Base-by-base conservation (phyloP, 2,113 vertebrate species). In the Protomyctophum bolini region DNA sequence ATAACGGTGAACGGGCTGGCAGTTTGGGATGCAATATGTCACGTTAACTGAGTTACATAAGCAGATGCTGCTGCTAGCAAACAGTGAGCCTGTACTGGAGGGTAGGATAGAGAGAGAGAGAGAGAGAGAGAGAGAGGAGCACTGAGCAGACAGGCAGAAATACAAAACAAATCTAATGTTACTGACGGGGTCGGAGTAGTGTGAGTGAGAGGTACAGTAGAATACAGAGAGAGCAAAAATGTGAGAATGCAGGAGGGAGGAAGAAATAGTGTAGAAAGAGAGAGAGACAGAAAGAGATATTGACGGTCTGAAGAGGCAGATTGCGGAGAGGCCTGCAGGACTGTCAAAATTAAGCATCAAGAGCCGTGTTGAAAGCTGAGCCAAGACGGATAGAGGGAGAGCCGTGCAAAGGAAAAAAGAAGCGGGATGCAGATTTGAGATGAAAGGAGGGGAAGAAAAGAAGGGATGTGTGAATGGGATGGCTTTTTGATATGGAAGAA, bases 51-150 rank as follows among this genome's bases (percentile, higher is more conserved):
- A 41, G 33, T 41, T 41, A 41, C 33, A 41, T 41, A 41, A 41
- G 33, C 33, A 41, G 33, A 41, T 41, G 33, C 33, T 41, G 33
- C 33, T 41, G 5, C 33, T 41, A 41, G 33, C 33, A 41, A 41
- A 41, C 33, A 41, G 33, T 41, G 33, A 6, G 33, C 33, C 33
- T 41, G 33, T 41, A 41, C 33, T 41, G 33, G 33, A 41, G 33
- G 33, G 33, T 70, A 78, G 50, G 33, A 70, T 71, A 73, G 64
- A 63, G 58, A 76, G 73, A 55, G 70, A 67, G 63, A 78, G 58
- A 63, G 73, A 68, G 82, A 82, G 84, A 73, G 71, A 83, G 84
- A 33, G 70, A 82, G 82, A 83, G 21, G 21, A 21, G 21, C 21
- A 21, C 11, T 28, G 59, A 41, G 8, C 9, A n/a, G 2, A 21